phyloP scores from a whole-genome alignment of 92 coral and sea anemone genomes.

The Bergia puertoricense region DNA sequence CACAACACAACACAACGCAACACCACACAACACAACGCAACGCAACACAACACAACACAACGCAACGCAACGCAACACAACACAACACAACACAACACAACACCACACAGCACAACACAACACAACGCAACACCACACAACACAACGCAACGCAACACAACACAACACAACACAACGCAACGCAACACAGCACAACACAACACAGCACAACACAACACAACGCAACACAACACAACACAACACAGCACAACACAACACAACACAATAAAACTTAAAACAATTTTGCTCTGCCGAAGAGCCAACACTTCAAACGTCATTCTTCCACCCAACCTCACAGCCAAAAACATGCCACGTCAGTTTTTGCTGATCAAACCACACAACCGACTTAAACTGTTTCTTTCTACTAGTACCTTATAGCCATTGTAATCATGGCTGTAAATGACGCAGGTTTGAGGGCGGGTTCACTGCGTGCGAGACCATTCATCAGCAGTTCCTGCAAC shows the following conservation, averaged over 20 bases:
- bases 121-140: too few relatives aligned
- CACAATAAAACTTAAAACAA: too few relatives aligned
- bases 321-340: conserved; percentile 10
- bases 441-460: conserved; percentile 82
- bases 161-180: too few relatives aligned
- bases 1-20: background rate
- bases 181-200: too few relatives aligned
- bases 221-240: too few relatives aligned
- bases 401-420: conserved; percentile 74
- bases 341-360: background rate
- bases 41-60: background rate
- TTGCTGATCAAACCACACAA: background rate
- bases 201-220: too few relatives aligned
- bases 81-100: too few relatives aligned
- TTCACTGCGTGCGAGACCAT: conserved; percentile 86
- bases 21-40: background rate
- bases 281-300: too few relatives aligned
- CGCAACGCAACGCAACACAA: too few relatives aligned
- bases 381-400: background rate
- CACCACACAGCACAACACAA: too few relatives aligned
- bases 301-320: background rate
- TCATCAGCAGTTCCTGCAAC: conserved; percentile 76
- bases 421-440: conserved; percentile 80
- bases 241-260: too few relatives aligned
- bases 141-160: too few relatives aligned